Conservation (phyloP, 2,888 invertebrate species). For the Hydropsyche betteni region DNA sequence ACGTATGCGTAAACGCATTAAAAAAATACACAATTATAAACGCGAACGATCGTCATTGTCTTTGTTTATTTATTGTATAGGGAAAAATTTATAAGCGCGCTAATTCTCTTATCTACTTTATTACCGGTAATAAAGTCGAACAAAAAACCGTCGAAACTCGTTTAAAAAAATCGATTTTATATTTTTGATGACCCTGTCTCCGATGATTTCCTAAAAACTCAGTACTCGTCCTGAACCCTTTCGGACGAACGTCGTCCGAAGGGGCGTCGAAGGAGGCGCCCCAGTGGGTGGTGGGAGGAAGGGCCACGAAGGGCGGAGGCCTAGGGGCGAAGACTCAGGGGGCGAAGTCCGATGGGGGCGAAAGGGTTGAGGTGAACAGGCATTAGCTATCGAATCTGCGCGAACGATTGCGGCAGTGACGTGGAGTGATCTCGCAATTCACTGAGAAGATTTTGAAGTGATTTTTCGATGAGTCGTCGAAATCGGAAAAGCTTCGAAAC, state of each 20-base stretch:
- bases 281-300: constrained; percentile 30
- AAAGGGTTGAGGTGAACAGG: constrained; percentile 47
- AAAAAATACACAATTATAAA: neutral
- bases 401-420: constrained; percentile 48
- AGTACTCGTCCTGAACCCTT: constrained; percentile 46
- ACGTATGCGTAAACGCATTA: constrained; percentile 1
- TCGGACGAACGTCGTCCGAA: constrained; percentile 20
- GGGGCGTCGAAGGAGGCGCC: constrained; percentile 40
- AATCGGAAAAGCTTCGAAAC: too few species aligned
- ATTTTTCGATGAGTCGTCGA: too few species aligned
- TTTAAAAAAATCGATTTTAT: too few species aligned
- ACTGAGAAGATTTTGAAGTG: too few species aligned
- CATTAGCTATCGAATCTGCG: constrained; percentile 53
- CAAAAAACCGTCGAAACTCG: too few species aligned
- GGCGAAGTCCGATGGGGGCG: constrained; percentile 36
- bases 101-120: too few species aligned
- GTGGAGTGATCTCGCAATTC: constrained; percentile 36
- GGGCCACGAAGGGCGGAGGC: constrained; percentile 41
- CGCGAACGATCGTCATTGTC: neutral
- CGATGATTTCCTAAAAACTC: constrained; percentile 42
- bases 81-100: too few species aligned
- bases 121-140: too few species aligned
- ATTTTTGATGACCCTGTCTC: constrained; percentile 8
- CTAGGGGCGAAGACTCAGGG: constrained; percentile 26
- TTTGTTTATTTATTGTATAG: neutral